Conservation (phyloP, 2,113 vertebrate genomes). For the Hiodon alosoides region DNA sequence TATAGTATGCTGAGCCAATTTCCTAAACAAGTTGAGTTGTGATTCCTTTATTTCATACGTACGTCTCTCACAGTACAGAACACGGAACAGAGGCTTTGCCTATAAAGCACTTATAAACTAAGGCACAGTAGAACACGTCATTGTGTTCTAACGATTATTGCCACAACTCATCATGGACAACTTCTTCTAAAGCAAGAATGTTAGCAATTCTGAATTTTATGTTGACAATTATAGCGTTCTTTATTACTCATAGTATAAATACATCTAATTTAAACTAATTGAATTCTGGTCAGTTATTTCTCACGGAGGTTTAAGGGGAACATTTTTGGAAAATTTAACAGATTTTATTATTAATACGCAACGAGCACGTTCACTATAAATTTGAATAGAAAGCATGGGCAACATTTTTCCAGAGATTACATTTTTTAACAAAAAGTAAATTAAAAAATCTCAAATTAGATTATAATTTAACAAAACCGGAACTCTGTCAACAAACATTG, state of each 20-base stretch:
- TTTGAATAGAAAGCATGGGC: no score
- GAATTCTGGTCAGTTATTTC: constrained; percentile 9
- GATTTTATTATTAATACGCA: not conserved
- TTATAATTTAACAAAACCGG: no score
- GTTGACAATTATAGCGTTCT: not conserved
- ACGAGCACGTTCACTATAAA: not conserved
- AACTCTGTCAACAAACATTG: no score
- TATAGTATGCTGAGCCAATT: no score
- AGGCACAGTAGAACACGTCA: not conserved
- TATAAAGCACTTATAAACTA: not conserved
- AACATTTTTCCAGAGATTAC: no score
- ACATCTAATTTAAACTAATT: not conserved
- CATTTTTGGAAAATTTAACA: not conserved
- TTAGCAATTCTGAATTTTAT: not conserved
- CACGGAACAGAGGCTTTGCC: not conserved
- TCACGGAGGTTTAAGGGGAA: not conserved
- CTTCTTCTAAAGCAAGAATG: not conserved
- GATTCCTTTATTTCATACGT: no score
- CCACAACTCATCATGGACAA: not conserved
- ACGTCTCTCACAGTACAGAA: not conserved
- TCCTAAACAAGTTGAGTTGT: no score
- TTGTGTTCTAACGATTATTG: not conserved
- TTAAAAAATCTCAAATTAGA: no score
- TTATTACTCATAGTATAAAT: constrained; percentile 1
- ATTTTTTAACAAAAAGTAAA: no score